Evolutionary conservation across 2,888 invertebrate genomes (phyloP).

Genomic region (Pheosia gnoma): DNA sequence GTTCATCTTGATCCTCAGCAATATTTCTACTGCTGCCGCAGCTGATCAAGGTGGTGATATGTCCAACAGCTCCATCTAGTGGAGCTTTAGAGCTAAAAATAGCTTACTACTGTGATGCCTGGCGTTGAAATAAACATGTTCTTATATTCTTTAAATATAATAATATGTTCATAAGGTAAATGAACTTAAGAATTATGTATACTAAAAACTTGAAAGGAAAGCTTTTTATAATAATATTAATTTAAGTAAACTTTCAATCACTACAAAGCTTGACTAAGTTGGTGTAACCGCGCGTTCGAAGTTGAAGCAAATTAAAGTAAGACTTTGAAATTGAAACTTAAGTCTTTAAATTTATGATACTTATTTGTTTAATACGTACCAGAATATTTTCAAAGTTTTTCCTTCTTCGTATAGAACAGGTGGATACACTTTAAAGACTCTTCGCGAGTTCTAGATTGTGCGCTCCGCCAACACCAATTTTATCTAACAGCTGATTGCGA

Average conservation of each 20-base stretch:
- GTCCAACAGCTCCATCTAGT: too few species aligned
- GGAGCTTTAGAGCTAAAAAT: not conserved
- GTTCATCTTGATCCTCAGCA: too few species aligned
- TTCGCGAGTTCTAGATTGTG: constrained; percentile 68
- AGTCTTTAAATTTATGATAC: constrained; percentile 36
- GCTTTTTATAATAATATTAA: not conserved
- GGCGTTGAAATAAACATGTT: too few species aligned
- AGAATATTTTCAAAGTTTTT: constrained; percentile 52
- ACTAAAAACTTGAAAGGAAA: not conserved
- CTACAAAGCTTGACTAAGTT: constrained; percentile 4
- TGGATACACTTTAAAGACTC: constrained; percentile 68
- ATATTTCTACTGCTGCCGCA: too few species aligned
- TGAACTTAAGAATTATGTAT: not conserved
- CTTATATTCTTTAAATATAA: too few species aligned
- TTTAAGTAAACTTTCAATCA: not conserved
- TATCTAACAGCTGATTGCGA: constrained; percentile 77
- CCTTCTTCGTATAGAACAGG: constrained; percentile 51
- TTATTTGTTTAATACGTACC: constrained; percentile 40
- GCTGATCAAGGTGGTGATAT: too few species aligned
- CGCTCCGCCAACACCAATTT: constrained; percentile 67
- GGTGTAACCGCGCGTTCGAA: constrained; percentile 3
- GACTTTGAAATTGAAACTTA: constrained; percentile 26
- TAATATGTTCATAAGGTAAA: not conserved
- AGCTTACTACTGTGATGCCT: not conserved
- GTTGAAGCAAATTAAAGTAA: constrained; percentile 13